These are phyloP conservation scores for Agrilus mali DNA, from an alignment of 2,888 invertebrate species.

Conservation along the genomic window DNA sequence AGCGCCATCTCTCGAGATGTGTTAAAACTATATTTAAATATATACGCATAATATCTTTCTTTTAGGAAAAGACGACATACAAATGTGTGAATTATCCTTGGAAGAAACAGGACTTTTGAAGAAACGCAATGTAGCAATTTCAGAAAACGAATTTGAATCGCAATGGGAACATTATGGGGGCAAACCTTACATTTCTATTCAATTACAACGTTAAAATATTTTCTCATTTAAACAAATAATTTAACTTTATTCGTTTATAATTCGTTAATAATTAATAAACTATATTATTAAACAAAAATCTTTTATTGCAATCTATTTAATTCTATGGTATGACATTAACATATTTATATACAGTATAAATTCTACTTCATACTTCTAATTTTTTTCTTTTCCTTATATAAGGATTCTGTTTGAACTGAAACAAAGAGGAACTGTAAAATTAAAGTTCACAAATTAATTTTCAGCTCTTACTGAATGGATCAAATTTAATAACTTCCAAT, in stretches of 20 bases:
- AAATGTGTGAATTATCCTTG: conserved; percentile 94
- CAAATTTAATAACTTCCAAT: conserved; percentile 59
- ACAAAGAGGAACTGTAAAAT: conserved; percentile 20
- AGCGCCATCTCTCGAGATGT: too few relatives aligned
- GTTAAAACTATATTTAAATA: neutral
- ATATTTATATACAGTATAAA: neutral
- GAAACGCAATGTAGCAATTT: conserved; percentile 90
- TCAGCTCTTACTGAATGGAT: conserved; percentile 66
- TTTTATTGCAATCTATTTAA: too few relatives aligned
- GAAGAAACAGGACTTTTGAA: conserved; percentile 93
- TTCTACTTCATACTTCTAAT: conserved; percentile 49
- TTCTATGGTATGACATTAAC: neutral
- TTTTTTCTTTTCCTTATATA: conserved; percentile 65
- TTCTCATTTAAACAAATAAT: neutral
- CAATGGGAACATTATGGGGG: conserved; percentile 86
- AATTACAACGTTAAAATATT: too few relatives aligned
- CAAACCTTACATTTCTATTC: conserved; percentile 39
- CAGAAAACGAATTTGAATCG: conserved; percentile 87
- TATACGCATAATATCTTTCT: neutral
- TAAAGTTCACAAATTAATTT: neutral
- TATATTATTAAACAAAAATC: too few relatives aligned
- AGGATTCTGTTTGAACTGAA: conserved; percentile 54
- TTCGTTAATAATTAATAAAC: too few relatives aligned
- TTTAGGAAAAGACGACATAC: conserved; percentile 89
- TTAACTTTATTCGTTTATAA: neutral